Evolutionary conservation across 2,888 invertebrate genomes (phyloP).

Genomic region (Chironomus riparius): DNA sequence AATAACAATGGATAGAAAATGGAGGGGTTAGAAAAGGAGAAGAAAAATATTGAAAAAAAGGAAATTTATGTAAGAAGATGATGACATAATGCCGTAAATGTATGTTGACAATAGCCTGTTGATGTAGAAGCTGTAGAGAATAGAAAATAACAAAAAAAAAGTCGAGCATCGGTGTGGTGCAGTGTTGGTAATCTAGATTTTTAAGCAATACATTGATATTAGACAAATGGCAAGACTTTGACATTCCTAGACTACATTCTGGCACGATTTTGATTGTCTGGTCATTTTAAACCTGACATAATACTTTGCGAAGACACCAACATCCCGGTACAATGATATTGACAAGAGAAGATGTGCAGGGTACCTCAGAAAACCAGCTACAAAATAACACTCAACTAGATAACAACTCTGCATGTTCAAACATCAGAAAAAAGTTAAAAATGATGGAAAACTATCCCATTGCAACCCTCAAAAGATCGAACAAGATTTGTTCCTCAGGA

Average conservation of each 20-base stretch:
- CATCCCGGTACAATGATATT: too few relatives aligned
- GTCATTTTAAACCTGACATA: too few relatives aligned
- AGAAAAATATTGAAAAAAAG: neutral
- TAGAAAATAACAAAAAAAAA: neutral
- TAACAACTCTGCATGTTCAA: too few relatives aligned
- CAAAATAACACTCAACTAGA: too few relatives aligned
- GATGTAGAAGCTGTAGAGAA: neutral
- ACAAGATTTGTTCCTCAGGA: neutral
- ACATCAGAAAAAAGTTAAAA: neutral
- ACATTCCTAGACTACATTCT: too few relatives aligned
- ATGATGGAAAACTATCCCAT: neutral
- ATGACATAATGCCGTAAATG: constrained; percentile 1
- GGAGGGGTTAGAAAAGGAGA: neutral
- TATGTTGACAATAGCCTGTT: constrained; percentile 8
- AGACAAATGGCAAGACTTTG: too few relatives aligned
- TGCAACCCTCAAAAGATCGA: neutral
- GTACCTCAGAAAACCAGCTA: too few relatives aligned
- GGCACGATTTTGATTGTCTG: too few relatives aligned
- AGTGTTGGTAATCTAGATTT: neutral
- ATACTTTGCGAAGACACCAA: too few relatives aligned
- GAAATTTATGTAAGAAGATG: neutral
- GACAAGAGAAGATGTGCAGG: too few relatives aligned
- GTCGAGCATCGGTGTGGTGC: neutral
- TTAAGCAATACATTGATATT: too few relatives aligned
- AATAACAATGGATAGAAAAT: neutral